Percentiles rank a stretch among this genome's conserved stretches.
Evolutionary conservation across 2,888 invertebrate genomes (phyloP).

Genomic region (Quadriops clusia): DNA sequence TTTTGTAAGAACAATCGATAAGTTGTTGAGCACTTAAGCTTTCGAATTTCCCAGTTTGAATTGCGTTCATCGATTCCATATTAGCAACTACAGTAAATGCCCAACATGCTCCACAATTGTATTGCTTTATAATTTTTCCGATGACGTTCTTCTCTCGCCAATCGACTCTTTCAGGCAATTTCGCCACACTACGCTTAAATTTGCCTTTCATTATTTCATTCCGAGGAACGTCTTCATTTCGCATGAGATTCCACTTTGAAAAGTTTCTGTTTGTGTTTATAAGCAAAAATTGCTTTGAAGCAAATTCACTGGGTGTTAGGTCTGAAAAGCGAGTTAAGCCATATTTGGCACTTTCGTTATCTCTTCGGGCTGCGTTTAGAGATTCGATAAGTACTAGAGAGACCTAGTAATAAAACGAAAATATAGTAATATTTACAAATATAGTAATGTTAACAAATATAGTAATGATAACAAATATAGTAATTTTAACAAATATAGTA

Average conservation of each 20-base stretch:
- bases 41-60: conserved; percentile 47
- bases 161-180: conserved; percentile 30
- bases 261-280: too few species aligned
- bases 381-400: too few species aligned
- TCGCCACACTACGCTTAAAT: too few species aligned
- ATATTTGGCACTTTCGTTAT: conserved; percentile 38
- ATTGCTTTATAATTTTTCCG: conserved; percentile 58
- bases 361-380: conserved; percentile 25
- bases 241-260: too few species aligned
- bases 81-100: conserved; percentile 68
- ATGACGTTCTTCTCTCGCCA: conserved; percentile 49
- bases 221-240: too few species aligned
- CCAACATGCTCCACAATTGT: conserved; percentile 76
- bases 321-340: conserved; percentile 50
- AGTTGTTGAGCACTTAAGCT: conserved; percentile 66
- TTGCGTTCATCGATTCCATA: conserved; percentile 65
- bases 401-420: too few species aligned
- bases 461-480: too few species aligned
- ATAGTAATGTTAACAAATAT: too few species aligned
- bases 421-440: too few species aligned
- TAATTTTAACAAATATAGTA: too few species aligned
- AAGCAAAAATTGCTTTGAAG: conserved; percentile 11
- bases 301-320: conserved; percentile 44
- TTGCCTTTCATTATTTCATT: conserved; percentile 5
- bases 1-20: conserved; percentile 66